Evolutionary conservation across 2,888 invertebrate genomes (phyloP), one percentile per base, ranked within the genome.

Genomic region (Andrena dorsata): DNA sequence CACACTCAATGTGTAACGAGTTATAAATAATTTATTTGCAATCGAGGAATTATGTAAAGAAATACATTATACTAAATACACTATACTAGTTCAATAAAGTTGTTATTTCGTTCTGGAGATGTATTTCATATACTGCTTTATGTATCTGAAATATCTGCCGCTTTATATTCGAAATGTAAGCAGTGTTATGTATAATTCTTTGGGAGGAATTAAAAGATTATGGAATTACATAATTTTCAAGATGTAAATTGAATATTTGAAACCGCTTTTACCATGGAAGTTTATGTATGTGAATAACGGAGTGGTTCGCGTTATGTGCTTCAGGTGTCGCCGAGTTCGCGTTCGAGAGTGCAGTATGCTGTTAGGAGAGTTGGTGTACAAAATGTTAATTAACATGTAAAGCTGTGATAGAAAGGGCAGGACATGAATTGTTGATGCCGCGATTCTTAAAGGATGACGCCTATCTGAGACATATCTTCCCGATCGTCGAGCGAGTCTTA

Each of bases 321-420:
- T 47, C 47, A 76, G 76, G 60, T 61, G 26, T 47, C 66, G 20
- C 53, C n/a, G 28, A 32, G 13, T 13, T 77, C 61, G 20, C 1
- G 41, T 30, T 41, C 35, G 2, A 6, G 63, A 63, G 13, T 41
- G 63, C 63, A 76, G 76, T 73, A 58, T n/a, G 56, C 41, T 73
- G 26, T 63, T 20, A n/a, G 20, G 5, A 49, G 7, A 70, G 23
- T 65, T 61, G 23, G 58, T 56, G 71, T 58, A 32, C 20, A 75
- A 68, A 74, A 74, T 82, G 74, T 71, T 64, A 65, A 47, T 49
- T 74, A 53, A 63, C 51, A 26, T 41, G 71, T 74, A 47, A 83
- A 74, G n/a, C 51, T 64, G 47, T 71, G 41, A 73, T 49, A 56
- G n/a, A 74, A 63, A 35, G 35, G 20, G 7, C 6, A 16, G 2